Evolutionary conservation across 1,140 invertebrate species (phyloP), one percentile per base, ranked within the genome.

Genomic region (Zaprionus capensis): DNA sequence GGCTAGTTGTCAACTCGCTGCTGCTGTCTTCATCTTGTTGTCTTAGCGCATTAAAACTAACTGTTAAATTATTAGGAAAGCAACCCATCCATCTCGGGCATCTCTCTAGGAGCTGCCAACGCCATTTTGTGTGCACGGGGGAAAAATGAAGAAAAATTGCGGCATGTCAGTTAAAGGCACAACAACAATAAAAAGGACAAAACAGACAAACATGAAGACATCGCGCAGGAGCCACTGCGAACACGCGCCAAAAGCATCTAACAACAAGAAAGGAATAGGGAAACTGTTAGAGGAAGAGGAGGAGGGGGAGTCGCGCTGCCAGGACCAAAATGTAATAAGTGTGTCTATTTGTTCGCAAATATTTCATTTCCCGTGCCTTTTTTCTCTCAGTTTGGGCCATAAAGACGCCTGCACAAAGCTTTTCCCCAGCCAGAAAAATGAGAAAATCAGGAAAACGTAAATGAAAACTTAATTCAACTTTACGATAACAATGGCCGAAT

Each of bases 341-440:
- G 85, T 90, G 85, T 88, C 84, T 88, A 88, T 90, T 88, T 88
- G 84, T 88, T 87, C 80, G 81, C 84, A 82, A 87, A 87, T 88
- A 88, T 87, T 87, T 87, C 84, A 87, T 87, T 87, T 87, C 84
- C 84, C 83, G 77, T 86, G 72, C 82, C 82, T 73, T 76, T 80
- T 57, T 9, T 72, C 58, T 80, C 57, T 65, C 53, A 58, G 46
- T 65, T 71, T 68, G n/a, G 59, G 41, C 71, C 73, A 56, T 49
- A 55, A 61, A 67, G 74, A 72, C 74, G 28, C 57, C 66, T 65
- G 55, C 67, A 70, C 59, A 76, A 49, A 63, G 64, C 61, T 55
- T 66, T 55, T 62, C 36, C 17, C 24, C 22, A 51, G 31, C 58
- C 26, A 72, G 71, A 70, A 62, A 63, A 65, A 58, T 53, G 62